A percentile compares a stretch with the other conserved stretches of the same genome.
phyloP scores from a whole-genome alignment of 2,888 invertebrate genomes.

The Phengaris alcon region DNA sequence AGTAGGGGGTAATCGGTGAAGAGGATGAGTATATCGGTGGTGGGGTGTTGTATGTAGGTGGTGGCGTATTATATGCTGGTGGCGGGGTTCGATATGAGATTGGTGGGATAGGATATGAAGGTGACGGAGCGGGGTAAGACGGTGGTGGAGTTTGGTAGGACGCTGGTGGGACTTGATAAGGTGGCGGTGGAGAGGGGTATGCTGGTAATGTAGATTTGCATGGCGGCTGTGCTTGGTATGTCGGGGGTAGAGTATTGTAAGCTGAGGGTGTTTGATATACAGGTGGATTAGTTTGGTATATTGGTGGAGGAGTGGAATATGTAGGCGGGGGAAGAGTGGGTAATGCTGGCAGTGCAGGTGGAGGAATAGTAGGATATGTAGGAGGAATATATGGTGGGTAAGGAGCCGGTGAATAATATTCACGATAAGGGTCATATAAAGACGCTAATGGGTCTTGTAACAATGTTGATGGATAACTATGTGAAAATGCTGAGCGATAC shows the following conservation, averaged over 20 bases:
- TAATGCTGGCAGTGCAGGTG: slow-evolving; percentile 37
- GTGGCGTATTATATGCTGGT: not conserved
- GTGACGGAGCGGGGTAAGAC: not conserved
- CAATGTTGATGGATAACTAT: not conserved
- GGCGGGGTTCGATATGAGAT: not conserved
- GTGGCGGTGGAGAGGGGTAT: not conserved
- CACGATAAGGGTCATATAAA: slow-evolving; percentile 22
- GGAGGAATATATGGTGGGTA: slow-evolving; percentile 16
- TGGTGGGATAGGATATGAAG: not conserved
- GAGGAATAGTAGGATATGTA: slow-evolving; percentile 17
- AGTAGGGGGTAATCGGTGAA: slow-evolving; percentile 3
- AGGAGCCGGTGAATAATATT: slow-evolving; percentile 31
- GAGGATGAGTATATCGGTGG: slow-evolving; percentile 3
- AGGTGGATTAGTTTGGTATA: slow-evolving; percentile 7
- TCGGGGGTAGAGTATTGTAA: slow-evolving; percentile 30
- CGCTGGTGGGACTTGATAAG: not conserved
- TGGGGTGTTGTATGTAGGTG: slow-evolving; percentile 10
- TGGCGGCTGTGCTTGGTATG: slow-evolving; percentile 35
- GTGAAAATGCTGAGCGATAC: not conserved
- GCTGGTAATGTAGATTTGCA: not conserved
- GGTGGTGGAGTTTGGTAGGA: not conserved
- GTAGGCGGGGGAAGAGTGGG: slow-evolving; percentile 37
- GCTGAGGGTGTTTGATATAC: slow-evolving; percentile 31
- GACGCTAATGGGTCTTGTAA: not conserved
- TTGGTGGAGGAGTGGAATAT: slow-evolving; percentile 30